Evolutionary conservation across 2,888 invertebrate species (phyloP), one percentile per base, ranked within the genome.

Genomic region (Eurytoma californica): DNA sequence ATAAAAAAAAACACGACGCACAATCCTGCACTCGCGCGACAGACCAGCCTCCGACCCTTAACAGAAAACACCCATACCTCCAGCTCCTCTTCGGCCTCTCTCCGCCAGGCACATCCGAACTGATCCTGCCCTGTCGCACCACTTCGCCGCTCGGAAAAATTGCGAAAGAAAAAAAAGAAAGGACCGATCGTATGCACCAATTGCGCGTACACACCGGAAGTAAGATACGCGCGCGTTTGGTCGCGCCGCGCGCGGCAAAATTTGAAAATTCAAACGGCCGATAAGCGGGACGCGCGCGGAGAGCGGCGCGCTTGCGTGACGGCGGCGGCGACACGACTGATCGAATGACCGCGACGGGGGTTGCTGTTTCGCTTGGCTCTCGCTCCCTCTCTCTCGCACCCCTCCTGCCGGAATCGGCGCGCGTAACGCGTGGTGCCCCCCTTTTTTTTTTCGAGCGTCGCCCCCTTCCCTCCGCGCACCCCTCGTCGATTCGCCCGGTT

Each of bases 281-380:
- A 18, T 1, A 5, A 3, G 61, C 61, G n/a, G n/a, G 63, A n/a
- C 39, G 63, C 63, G 63, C 63, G 39, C 20, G 24, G 39, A 20
- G 20, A 49, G 20, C 49, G 49, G 16, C 66, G 66, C 66, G 51
- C 66, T 39, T 39, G 39, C 39, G 47, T 55, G 18, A 20, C n/a
- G n/a, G 57, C 57, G 9, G n/a, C 55, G 61, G 61, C 87, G 88
- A 88, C 88, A 89, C 89, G 89, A 90, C 89, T 89, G 89, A 90
- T 89, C 89, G 89, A 89, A 88, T 88, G 89, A 89, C 89, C 24
- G 51, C 89, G 89, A 87, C 66, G 88, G 89, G 89, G 89, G 89
- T 89, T 89, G 88, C 80, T 84, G 47, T 74, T 65, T 58, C 18
- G 47, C 9, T 12, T 49, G 4, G 4, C 70, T 74, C 80, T 20